Evolutionary conservation across 2,113 vertebrate species (phyloP).

Genomic region (Speoplatyrhinus poulsoni): DNA sequence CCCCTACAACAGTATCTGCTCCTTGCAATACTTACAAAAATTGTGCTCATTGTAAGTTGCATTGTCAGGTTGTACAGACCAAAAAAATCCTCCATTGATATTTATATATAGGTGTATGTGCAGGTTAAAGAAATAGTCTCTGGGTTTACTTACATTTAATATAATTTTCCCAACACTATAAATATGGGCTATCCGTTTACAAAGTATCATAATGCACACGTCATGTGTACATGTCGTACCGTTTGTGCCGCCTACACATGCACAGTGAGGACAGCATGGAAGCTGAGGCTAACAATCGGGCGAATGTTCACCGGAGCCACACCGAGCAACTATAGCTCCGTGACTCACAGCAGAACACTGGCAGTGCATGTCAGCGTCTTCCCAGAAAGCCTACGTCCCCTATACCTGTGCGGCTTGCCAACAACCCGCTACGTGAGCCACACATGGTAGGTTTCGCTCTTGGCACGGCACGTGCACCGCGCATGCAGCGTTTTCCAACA

Average conservation of each 20-base stretch:
- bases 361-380: slow-evolving; percentile 51
- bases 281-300: slow-evolving; percentile 26
- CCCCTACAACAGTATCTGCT: too few species aligned
- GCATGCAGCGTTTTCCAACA: slow-evolving; percentile 53
- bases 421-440: slow-evolving; percentile 59
- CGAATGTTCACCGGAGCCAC: slow-evolving; percentile 59
- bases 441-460: slow-evolving; percentile 59
- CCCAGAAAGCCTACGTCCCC: slow-evolving; percentile 52
- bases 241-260: slow-evolving; percentile 33
- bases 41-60: too few species aligned
- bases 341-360: slow-evolving; percentile 33
- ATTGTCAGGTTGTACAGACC: too few species aligned
- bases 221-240: slow-evolving; percentile 2
- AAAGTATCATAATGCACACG: too few species aligned
- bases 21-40: too few species aligned
- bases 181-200: too few species aligned
- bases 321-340: slow-evolving; percentile 38
- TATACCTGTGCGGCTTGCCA: slow-evolving; percentile 64
- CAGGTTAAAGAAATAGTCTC: too few species aligned
- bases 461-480: slow-evolving; percentile 51
- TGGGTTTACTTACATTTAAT: too few species aligned
- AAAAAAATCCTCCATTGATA: too few species aligned
- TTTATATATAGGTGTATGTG: too few species aligned
- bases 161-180: too few species aligned
- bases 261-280: slow-evolving; percentile 27